These are phyloP conservation scores for Rhodophaea formosa DNA, from an alignment of 2,888 invertebrate genomes.

Conservation along the genomic window DNA sequence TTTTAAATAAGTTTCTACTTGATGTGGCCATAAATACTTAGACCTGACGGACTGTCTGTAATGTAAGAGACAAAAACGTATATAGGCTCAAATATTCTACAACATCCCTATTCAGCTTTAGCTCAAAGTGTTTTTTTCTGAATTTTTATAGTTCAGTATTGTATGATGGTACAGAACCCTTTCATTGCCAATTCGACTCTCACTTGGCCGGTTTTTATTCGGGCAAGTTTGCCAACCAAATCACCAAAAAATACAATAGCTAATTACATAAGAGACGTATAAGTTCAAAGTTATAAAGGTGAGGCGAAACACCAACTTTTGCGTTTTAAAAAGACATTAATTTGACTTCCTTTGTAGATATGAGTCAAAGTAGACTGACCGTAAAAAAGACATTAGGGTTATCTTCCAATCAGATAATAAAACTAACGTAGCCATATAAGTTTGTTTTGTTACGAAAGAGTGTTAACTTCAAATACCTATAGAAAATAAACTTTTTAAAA, in stretches of 20 bases:
- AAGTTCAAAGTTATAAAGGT: constrained; percentile 8
- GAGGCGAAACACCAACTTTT: not conserved
- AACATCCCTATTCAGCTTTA: too few species aligned
- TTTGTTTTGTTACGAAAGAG: not conserved
- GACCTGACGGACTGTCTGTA: too few species aligned
- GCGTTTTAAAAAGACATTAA: constrained; percentile 13
- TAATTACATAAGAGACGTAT: not conserved
- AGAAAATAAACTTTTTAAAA: too few species aligned
- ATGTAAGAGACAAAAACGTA: too few species aligned
- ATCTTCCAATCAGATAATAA: constrained; percentile 11
- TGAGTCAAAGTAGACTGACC: constrained; percentile 5
- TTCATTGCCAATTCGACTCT: too few species aligned
- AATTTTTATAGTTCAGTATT: too few species aligned
- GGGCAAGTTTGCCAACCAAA: not conserved
- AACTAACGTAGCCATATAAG: not conserved
- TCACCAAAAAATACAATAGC: not conserved
- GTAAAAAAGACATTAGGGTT: constrained; percentile 13
- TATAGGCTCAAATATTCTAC: too few species aligned
- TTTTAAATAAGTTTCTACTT: too few species aligned
- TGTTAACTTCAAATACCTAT: not conserved
- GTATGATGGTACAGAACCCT: too few species aligned
- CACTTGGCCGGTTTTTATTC: too few species aligned
- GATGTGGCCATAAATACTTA: too few species aligned
- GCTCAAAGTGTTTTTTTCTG: too few species aligned
- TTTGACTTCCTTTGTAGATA: constrained; percentile 19